These are phyloP conservation scores for Pipistrellus kuhlii DNA, from an alignment of 2,797 vertebrate species.

Conservation along the genomic window DNA sequence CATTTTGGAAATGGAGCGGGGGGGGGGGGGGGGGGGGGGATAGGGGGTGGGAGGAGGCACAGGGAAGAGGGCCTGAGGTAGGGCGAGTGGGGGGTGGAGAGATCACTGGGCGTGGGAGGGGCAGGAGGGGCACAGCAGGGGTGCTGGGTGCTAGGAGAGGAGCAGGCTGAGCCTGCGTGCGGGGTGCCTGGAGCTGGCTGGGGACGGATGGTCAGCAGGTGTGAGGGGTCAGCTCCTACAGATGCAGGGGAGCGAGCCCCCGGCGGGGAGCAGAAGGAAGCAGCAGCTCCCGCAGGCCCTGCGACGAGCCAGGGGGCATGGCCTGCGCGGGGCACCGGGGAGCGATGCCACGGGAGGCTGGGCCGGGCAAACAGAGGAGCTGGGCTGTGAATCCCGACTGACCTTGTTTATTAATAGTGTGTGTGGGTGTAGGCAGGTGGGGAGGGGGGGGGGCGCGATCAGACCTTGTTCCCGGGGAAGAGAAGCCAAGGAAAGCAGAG, in stretches of 20 bases:
- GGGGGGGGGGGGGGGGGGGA: accelerated
- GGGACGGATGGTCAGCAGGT: neutral
- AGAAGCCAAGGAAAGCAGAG: no score
- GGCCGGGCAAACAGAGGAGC: neutral
- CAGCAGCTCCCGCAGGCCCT: neutral
- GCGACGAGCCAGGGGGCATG: neutral
- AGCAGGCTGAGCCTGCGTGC: neutral
- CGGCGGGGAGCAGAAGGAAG: neutral
- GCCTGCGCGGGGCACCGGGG: accelerated
- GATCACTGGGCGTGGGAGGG: neutral
- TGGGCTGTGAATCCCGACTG: no score
- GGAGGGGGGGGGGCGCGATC: no score
- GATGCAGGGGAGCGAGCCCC: neutral
- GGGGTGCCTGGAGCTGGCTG: neutral
- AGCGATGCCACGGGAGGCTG: neutral
- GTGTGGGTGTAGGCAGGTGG: no score
- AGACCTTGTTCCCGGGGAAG: no score
- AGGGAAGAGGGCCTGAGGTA: neutral
- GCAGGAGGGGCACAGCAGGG: accelerated
- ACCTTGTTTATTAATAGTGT: no score
- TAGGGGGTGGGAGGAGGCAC: neutral
- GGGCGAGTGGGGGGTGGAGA: neutral
- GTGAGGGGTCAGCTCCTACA: neutral
- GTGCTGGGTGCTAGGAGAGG: accelerated
- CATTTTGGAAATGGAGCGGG: accelerated